These are phyloP conservation scores for Montipora capitata DNA, from an alignment of 92 coral and sea anemone species.

Conservation along the genomic window DNA sequence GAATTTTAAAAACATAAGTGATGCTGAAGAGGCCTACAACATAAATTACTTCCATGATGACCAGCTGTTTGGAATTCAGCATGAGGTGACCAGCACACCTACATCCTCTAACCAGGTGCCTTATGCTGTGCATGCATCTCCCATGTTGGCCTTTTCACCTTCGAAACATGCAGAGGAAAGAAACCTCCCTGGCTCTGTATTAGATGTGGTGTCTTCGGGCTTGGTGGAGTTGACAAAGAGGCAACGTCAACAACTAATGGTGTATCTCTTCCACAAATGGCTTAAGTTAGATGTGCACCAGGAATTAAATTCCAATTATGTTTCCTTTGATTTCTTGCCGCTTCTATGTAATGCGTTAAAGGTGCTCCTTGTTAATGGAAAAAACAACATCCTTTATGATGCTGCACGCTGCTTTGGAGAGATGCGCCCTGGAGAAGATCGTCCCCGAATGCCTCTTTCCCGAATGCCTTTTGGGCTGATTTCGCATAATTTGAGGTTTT, in stretches of 20 bases:
- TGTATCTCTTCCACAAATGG: conserved; percentile 23
- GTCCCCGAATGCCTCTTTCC: conserved; percentile 44
- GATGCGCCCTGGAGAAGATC: conserved; percentile 28
- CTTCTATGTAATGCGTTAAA: conserved; percentile 15
- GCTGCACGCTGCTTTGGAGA: conserved; percentile 59
- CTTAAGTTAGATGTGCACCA: conserved; percentile 9
- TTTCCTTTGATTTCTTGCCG: conserved; percentile 47
- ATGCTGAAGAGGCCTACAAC: conserved; percentile 34
- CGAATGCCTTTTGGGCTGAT: conserved; percentile 71
- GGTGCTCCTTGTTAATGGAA: conserved; percentile 20
- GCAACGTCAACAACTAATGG: conserved; percentile 8
- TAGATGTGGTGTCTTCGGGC: conserved; percentile 32
- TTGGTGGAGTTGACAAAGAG: conserved; percentile 18
- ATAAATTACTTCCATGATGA: conserved; percentile 32
- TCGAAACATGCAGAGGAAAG: conserved; percentile 11
- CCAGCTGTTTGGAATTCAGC: background rate
- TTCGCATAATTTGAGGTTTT: conserved; percentile 53
- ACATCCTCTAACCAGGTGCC: background rate
- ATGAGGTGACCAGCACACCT: conserved; percentile 8
- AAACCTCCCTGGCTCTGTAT: conserved; percentile 31
- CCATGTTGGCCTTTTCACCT: conserved; percentile 34
- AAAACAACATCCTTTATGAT: conserved; percentile 43
- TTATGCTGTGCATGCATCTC: conserved; percentile 9
- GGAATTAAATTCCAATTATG: conserved; percentile 12
- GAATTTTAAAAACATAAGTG: conserved; percentile 31